Percentiles rank a stretch among this genome's conserved stretches.
phyloP scores from a whole-genome alignment of 2,888 invertebrate species.

The Seladonia tumulorum region DNA sequence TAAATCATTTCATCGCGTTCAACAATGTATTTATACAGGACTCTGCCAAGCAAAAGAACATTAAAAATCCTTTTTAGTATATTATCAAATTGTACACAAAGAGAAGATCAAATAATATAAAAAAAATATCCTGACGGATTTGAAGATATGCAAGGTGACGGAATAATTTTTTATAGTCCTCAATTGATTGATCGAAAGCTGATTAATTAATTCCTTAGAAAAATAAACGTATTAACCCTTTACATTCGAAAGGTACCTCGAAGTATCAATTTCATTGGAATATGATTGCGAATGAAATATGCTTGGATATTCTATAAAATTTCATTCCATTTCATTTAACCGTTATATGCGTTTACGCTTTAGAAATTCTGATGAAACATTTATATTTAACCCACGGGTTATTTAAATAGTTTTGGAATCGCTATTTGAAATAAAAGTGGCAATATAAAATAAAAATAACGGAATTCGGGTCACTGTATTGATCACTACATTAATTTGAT shows the following conservation, averaged over 20 bases:
- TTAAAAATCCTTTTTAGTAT: background rate
- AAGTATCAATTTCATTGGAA: background rate
- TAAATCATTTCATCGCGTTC: constrained; percentile 34
- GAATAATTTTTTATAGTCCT: background rate
- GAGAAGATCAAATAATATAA: background rate
- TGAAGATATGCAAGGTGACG: background rate
- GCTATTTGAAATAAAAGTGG: background rate
- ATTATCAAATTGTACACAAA: background rate
- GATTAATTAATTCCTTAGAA: background rate
- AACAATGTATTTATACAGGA: background rate
- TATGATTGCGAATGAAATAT: background rate
- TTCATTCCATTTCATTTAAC: background rate
- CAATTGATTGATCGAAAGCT: background rate
- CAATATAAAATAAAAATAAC: background rate
- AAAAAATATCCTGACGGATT: background rate
- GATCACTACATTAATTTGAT: background rate
- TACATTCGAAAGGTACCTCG: background rate
- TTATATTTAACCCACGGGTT: background rate
- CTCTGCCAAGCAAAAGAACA: background rate
- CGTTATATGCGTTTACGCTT: background rate
- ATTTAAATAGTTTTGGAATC: background rate
- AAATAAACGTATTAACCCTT: background rate
- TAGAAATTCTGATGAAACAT: background rate
- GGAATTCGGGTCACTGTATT: background rate
- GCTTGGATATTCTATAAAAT: background rate